These are phyloP conservation scores for Stenolophus ochropezus DNA, from an alignment of 2,888 invertebrate species.

Conservation along the genomic window DNA sequence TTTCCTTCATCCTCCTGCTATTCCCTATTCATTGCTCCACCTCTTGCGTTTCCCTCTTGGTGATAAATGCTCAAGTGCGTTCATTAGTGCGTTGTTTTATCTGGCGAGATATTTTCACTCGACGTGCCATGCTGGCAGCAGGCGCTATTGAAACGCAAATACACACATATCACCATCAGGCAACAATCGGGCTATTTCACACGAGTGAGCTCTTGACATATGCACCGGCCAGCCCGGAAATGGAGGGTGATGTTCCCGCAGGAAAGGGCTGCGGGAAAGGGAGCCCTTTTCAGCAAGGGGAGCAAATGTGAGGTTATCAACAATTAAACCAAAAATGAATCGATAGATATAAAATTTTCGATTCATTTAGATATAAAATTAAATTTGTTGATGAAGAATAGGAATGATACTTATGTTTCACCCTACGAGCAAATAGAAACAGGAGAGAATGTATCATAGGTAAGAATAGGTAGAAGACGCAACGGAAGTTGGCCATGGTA, in stretches of 20 bases:
- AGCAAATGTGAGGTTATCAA: no score
- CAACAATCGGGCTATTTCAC: slow-evolving; percentile 54
- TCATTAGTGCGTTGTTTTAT: slow-evolving; percentile 55
- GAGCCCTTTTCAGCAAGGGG: not conserved
- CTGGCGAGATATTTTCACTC: slow-evolving; percentile 52
- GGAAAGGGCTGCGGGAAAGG: not conserved
- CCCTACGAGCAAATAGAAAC: no score
- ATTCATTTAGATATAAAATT: no score
- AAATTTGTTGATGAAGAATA: no score
- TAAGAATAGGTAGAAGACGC: no score
- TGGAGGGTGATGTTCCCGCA: slow-evolving; percentile 7
- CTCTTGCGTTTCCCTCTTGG: not conserved
- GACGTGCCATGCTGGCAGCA: slow-evolving; percentile 9
- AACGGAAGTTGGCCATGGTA: no score
- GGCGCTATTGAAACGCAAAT: slow-evolving; percentile 49
- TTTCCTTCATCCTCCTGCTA: not conserved
- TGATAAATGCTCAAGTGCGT: slow-evolving; percentile 30
- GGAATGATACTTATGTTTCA: no score
- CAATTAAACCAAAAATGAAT: no score
- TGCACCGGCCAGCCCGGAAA: slow-evolving; percentile 36
- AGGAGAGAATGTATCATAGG: no score
- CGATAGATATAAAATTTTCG: no score
- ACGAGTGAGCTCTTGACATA: slow-evolving; percentile 57
- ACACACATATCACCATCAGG: slow-evolving; percentile 51
- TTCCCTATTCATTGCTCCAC: not conserved